Evolutionary conservation across 2,888 invertebrate species (phyloP).

Genomic region (Cylindroiulus punctatus): DNA sequence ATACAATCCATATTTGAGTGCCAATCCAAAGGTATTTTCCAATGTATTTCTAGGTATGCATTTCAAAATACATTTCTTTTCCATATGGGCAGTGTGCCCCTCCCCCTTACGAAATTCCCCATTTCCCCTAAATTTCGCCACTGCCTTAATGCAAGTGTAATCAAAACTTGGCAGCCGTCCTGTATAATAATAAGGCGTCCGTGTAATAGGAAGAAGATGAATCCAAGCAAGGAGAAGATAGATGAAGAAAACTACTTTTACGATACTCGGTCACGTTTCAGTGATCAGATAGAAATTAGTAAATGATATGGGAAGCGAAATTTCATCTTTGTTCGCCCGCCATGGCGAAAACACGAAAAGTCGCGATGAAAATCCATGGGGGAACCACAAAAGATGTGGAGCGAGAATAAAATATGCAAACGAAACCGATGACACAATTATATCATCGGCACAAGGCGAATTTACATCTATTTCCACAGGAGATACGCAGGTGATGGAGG

Average conservation of each 20-base stretch:
- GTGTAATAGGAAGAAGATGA: constrained; percentile 46
- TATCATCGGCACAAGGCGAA: constrained; percentile 25
- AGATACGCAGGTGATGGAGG: not conserved
- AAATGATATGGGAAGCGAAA: constrained; percentile 30
- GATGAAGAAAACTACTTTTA: constrained; percentile 42
- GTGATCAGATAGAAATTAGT: constrained; percentile 45
- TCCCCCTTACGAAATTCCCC: no score
- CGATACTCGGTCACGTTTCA: constrained; percentile 47
- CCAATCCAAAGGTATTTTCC: no score
- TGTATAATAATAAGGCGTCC: constrained; percentile 25
- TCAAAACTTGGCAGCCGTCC: constrained; percentile 24
- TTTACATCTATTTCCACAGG: not conserved
- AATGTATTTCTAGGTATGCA: no score
- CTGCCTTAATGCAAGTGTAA: constrained; percentile 1
- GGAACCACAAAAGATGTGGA: constrained; percentile 6
- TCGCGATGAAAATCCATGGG: not conserved
- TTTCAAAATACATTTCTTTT: no score
- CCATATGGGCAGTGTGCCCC: no score
- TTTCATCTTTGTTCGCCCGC: constrained; percentile 21
- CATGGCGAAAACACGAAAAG: constrained; percentile 8
- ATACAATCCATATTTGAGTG: no score
- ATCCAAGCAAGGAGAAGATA: constrained; percentile 41
- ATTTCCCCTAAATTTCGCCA: no score
- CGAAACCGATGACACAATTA: constrained; percentile 47
- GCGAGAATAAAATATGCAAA: constrained; percentile 43